A percentile compares a stretch with the other conserved stretches of the same genome.
phyloP scores from a whole-genome alignment of 2,797 vertebrate species.

The Leptodactylus fallax region DNA sequence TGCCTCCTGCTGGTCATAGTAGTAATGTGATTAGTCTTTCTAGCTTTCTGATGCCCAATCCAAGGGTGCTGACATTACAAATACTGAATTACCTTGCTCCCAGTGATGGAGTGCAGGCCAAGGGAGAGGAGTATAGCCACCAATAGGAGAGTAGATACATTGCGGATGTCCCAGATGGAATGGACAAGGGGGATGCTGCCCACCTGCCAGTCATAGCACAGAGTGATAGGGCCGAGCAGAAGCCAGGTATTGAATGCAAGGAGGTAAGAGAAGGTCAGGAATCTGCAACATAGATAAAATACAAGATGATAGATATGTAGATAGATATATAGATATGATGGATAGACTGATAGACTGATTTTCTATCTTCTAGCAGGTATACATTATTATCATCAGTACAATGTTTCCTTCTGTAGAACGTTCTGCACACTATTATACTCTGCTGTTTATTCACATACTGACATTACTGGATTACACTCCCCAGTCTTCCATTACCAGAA shows the following conservation, averaged over 20 bases:
- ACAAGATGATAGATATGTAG: not conserved
- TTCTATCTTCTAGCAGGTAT: too few species aligned
- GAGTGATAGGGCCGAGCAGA: conserved; percentile 86
- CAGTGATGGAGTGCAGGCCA: not conserved
- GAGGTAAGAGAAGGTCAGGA: conserved; percentile 93
- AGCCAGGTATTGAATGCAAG: conserved; percentile 93
- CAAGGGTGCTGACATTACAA: not conserved
- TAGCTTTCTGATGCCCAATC: not conserved
- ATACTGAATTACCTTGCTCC: conserved; percentile 15
- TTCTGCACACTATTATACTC: not conserved
- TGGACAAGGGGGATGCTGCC: conserved; percentile 95
- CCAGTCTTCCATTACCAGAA: not conserved
- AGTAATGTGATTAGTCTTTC: not conserved
- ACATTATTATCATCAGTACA: too few species aligned
- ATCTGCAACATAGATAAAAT: conserved; percentile 73
- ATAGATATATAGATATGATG: not conserved
- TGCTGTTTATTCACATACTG: not conserved
- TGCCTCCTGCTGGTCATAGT: not conserved
- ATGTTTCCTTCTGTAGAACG: too few species aligned
- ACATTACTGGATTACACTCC: not conserved
- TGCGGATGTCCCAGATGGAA: conserved; percentile 85
- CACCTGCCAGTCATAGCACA: conserved; percentile 98
- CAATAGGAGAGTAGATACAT: conserved; percentile 83
- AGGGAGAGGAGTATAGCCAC: conserved; percentile 1
- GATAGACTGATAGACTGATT: too few species aligned